phyloP scores from a whole-genome alignment of 2,888 invertebrate genomes.

The Polydrusus pterygomalis region DNA sequence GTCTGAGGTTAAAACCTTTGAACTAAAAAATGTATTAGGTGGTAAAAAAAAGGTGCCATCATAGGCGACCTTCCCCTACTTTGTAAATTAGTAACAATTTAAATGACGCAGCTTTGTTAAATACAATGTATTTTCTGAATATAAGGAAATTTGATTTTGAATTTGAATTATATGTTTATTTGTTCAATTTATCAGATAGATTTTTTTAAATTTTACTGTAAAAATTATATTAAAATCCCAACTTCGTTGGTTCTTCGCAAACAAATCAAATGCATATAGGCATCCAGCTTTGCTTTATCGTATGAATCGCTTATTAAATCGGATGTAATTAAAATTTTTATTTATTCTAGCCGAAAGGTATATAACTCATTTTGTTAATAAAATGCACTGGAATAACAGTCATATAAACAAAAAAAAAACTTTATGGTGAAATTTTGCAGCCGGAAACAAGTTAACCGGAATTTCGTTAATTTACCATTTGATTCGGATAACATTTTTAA shows the following conservation, averaged over 20 bases:
- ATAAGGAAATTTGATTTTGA: no score
- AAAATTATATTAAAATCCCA: no score
- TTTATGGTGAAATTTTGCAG: slow-evolving; percentile 23
- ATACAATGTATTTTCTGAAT: no score
- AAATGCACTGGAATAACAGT: slow-evolving; percentile 28
- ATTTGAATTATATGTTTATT: no score
- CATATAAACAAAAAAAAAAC: slow-evolving; percentile 21
- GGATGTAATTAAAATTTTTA: slow-evolving; percentile 18
- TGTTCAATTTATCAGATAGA: no score
- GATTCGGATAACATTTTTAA: slow-evolving; percentile 41
- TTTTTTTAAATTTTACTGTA: no score
- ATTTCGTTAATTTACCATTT: slow-evolving; percentile 39
- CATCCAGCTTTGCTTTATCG: not conserved
- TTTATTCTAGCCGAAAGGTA: slow-evolving; percentile 15
- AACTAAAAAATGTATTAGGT: no score
- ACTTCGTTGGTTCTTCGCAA: not conserved
- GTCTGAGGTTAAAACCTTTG: no score
- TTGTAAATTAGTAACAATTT: no score
- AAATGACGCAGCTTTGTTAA: no score
- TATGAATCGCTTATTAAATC: slow-evolving; percentile 1
- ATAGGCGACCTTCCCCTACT: no score
- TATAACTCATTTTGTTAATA: not conserved
- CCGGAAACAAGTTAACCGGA: slow-evolving; percentile 25
- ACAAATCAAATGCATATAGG: not conserved
- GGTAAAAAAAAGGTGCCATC: no score